Evolutionary conservation across 1,140 invertebrate genomes (phyloP), one percentile per base, ranked within the genome.

Genomic region (Aphis gossypii): DNA sequence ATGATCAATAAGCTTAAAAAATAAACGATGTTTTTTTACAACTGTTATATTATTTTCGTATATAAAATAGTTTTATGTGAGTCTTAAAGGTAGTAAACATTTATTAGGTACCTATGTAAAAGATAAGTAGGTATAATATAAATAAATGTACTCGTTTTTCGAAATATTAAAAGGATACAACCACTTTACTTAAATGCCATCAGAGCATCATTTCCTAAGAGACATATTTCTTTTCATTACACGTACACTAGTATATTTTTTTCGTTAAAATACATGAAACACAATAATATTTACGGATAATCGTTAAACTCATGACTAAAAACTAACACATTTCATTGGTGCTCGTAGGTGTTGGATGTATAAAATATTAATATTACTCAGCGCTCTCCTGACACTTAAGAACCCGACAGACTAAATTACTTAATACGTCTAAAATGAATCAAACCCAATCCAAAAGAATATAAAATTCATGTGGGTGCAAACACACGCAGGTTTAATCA

Each of bases 121-220:
- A 46, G 1, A 86, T 44, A 86, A 83, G 35, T 38, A 44, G 4
- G 38, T 41, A 86, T 46, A 88, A 48, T n/a, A 88, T 35, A 48
- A 88, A 48, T n/a, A 88, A 88, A n/a, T n/a, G 11, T 41, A 88
- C 41, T 7, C 25, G n/a, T 48, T 48, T 88, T 48, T 35, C 25
- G 30, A 51, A 88, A 88, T 48, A 88, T 48, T n/a, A 88, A 88
- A 86, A 48, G 44, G 46, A 88, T 88, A 48, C n/a, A 88, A 51
- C 86, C 86, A 88, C 86, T 88, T 88, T n/a, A 51, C 46, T 88
- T 88, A 88, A 88, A 88, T 30, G 86, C 86, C 30, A 88, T 2
- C 1, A 41, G n/a, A n/a, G 18, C 11, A 18, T 88, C 14, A 48
- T 48, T 88, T 88, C 86, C 46, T 88, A 20, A 51, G 86, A 48